Conservation (phyloP, 2,888 invertebrate species). For the Gasteruption jaculator region DNA sequence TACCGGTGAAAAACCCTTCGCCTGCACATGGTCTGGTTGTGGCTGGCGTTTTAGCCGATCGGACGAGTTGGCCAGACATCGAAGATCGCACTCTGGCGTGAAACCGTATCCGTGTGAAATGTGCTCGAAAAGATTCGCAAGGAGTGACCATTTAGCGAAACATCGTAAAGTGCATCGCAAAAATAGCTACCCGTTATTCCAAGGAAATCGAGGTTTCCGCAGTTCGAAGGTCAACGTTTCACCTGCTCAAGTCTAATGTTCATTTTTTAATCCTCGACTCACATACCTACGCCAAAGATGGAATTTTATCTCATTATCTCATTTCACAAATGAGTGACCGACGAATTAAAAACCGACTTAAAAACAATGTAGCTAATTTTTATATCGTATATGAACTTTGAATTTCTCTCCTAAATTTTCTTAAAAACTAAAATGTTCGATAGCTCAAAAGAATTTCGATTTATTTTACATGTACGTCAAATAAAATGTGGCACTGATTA, state of each 20-base stretch:
- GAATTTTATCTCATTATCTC: neutral
- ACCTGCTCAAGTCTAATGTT: conserved; percentile 32
- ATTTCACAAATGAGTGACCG: neutral
- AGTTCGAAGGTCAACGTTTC: conserved; percentile 36
- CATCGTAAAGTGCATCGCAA: conserved; percentile 82
- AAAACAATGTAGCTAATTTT: too few relatives aligned
- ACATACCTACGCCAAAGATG: neutral
- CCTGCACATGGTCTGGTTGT: conserved; percentile 75
- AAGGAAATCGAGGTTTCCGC: conserved; percentile 35
- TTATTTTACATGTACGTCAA: too few relatives aligned
- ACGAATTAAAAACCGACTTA: too few relatives aligned
- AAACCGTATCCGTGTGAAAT: conserved; percentile 88
- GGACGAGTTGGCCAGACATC: conserved; percentile 88
- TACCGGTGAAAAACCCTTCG: conserved; percentile 74
- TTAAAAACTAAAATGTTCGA: too few relatives aligned
- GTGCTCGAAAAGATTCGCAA: conserved; percentile 85
- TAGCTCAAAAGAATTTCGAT: too few relatives aligned
- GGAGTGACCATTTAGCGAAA: conserved; percentile 91
- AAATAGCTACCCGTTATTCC: conserved; percentile 45
- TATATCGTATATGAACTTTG: too few relatives aligned
- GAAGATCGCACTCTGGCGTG: conserved; percentile 90
- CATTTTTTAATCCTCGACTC: too few relatives aligned
- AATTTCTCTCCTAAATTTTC: too few relatives aligned
- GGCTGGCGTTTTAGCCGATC: conserved; percentile 92
- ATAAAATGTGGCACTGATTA: too few relatives aligned